A percentile compares a stretch with the other conserved stretches of the same genome.
phyloP scores from a whole-genome alignment of 1,140 invertebrate species.

The Pogonomyrmex barbatus region DNA sequence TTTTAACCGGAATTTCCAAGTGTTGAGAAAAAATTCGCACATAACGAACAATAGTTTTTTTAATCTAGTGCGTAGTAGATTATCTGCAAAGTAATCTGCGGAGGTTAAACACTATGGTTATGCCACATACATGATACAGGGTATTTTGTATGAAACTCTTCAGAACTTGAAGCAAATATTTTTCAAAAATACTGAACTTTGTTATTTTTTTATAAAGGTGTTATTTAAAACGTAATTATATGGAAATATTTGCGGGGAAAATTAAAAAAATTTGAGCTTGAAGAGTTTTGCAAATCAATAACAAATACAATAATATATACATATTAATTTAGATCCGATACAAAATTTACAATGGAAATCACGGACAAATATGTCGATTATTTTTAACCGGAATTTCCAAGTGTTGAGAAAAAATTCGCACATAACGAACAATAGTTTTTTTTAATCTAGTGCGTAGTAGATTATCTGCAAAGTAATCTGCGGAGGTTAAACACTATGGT shows the following conservation, averaged over 20 bases:
- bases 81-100: no score
- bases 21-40: neutral
- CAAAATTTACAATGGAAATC: neutral
- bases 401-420: neutral
- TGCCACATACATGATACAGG: neutral
- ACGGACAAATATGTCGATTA: neutral
- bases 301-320: neutral
- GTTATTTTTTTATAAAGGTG: neutral
- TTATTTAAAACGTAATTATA: neutral
- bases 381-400: neutral
- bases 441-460: neutral
- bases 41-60: neutral
- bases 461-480: neutral
- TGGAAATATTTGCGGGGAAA: neutral
- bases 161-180: neutral
- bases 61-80: neutral
- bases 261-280: neutral
- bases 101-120: neutral
- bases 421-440: neutral
- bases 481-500: neutral
- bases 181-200: neutral
- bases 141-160: constrained; percentile 21
- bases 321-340: neutral
- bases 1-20: neutral
- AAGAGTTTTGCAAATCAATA: neutral